Evolutionary conservation across 2,113 vertebrate genomes (phyloP).

Genomic region (Aix galericulata): DNA sequence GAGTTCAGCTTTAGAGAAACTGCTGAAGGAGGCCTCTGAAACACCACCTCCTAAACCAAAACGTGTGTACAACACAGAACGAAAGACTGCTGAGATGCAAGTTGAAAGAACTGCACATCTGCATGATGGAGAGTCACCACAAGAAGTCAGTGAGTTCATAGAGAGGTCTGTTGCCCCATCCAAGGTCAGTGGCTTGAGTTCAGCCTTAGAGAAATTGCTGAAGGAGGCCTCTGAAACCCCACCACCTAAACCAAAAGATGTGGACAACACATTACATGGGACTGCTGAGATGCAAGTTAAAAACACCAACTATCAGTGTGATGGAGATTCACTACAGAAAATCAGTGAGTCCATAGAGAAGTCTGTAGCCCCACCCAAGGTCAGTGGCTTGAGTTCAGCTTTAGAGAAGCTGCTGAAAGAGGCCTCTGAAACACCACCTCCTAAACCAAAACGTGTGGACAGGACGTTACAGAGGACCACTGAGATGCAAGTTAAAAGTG

Average conservation of each 20-base stretch:
- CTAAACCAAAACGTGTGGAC: background rate
- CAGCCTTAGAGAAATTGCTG: background rate
- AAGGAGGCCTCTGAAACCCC: background rate
- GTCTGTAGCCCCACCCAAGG: background rate
- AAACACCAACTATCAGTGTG: background rate
- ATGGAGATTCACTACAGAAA: background rate
- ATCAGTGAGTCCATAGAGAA: constrained; percentile 17
- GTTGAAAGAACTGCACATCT: background rate
- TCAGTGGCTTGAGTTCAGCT: background rate
- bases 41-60: background rate
- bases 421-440: background rate
- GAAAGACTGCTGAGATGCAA: background rate
- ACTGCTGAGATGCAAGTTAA: background rate
- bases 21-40: background rate
- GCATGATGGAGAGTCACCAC: rapidly evolving
- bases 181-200: background rate
- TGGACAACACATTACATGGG: background rate
- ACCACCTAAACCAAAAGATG: background rate
- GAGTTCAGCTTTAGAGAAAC: background rate
- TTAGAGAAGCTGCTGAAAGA: constrained; percentile 1
- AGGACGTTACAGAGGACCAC: rapidly evolving
- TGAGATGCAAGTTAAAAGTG: background rate
- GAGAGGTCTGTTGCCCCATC: background rate
- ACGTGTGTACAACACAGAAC: background rate
- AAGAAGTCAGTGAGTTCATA: constrained; percentile 27